These are phyloP conservation scores for Porites evermanni DNA, from an alignment of 92 coral and sea anemone genomes.

Conservation along the genomic window DNA sequence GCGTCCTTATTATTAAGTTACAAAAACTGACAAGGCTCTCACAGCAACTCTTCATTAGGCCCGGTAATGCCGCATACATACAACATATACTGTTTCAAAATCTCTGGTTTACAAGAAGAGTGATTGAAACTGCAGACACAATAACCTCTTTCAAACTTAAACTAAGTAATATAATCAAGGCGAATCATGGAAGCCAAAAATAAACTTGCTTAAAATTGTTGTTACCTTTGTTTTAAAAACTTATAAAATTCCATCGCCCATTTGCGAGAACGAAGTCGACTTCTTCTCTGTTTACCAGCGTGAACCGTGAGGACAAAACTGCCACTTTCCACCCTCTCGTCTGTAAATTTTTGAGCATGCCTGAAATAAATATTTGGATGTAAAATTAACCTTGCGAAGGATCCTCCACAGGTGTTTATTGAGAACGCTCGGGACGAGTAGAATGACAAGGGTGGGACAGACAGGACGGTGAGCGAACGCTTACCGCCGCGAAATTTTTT, in stretches of 20 bases:
- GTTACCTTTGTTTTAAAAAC: constrained; percentile 23
- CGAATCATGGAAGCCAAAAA: not conserved
- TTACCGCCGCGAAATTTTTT: too few species aligned
- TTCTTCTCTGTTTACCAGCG: constrained; percentile 24
- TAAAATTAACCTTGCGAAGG: too few species aligned
- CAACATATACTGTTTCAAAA: too few species aligned
- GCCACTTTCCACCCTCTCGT: constrained; percentile 24
- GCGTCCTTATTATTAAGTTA: too few species aligned
- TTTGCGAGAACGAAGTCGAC: constrained; percentile 42
- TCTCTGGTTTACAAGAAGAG: too few species aligned
- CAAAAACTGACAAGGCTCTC: too few species aligned
- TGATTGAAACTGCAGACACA: not conserved
- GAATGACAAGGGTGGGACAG: too few species aligned
- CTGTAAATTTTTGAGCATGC: constrained; percentile 30
- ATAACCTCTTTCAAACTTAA: not conserved
- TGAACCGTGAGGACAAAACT: constrained; percentile 37
- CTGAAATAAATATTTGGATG: not conserved
- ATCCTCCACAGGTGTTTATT: too few species aligned
- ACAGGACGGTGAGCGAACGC: too few species aligned
- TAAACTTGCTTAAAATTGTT: not conserved
- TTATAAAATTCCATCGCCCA: constrained; percentile 47
- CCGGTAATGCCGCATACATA: too few species aligned
- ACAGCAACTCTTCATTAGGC: too few species aligned
- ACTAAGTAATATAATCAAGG: not conserved
- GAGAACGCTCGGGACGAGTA: too few species aligned